Evolutionary conservation across 37 sponge, comb jelly and placozoan species (phyloP), one percentile per base, ranked within the genome.

Genomic region (Theonella swinhoei): DNA sequence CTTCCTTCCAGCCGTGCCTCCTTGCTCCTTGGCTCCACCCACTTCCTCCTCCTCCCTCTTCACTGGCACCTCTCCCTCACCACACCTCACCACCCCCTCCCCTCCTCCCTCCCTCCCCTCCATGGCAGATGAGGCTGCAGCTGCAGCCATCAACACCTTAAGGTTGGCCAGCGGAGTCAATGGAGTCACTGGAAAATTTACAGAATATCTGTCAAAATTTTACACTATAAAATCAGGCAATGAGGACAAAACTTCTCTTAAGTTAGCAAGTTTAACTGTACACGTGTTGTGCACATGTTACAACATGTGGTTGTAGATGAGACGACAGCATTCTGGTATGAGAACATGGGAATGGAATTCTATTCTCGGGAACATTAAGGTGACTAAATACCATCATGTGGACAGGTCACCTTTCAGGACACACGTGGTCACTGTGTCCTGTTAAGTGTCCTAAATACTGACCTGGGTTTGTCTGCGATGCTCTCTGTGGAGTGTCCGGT

Each of bases 91-190:
- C 19, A 38, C n/a, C 70, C 38, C 39, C 72, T 63, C 19, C n/a
- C 66, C 71, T 28, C 3, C 61, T 34, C 39, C 72, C 4, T 77
- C 33, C 76, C 62, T 78, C 42, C 72, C 77, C 75, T 82, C 93
- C 61, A 76, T 76, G 29, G 39, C 70, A 31, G 74, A 41, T 20
- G 68, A 87, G 4, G 91, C 88, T 40, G 87, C 81, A 35, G 93
- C 90, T 20, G 96, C 96, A 58, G 88, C 83, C 22, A 91, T 74
- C 20, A 96, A 76, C 60, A 96, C 75, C 87, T 96, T 96, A 38
- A 96, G 77, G 77, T 96, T 96, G 26, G 96, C 86, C 32, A 86
- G 84, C 30, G 96, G 96, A 22, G 96, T 96, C 42, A 93, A 54
- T 22, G 96, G 96, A 35, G 90, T 76, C 29, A 42, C 88, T 88